These are phyloP conservation scores for Cyclura pinguis DNA, from an alignment of 2,797 vertebrate genomes.

Conservation along the genomic window DNA sequence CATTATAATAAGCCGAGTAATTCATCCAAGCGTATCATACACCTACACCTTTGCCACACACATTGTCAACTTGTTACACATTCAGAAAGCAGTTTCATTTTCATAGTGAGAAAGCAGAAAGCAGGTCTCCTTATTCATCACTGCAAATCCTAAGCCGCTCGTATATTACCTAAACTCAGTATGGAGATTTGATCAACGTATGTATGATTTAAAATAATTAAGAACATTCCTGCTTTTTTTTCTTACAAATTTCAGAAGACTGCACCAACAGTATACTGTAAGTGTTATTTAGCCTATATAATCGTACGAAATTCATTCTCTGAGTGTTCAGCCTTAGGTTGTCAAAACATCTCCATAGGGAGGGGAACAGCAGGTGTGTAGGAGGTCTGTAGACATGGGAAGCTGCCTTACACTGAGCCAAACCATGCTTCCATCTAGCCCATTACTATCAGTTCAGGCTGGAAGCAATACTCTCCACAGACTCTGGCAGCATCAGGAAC, in stretches of 20 bases:
- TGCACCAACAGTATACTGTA: too few species aligned
- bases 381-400: too few species aligned
- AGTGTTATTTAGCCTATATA: not conserved
- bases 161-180: not conserved
- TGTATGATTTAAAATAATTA: not conserved
- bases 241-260: not conserved
- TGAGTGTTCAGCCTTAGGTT: not conserved
- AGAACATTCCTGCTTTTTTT: not conserved
- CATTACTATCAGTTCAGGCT: too few species aligned
- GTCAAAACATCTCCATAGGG: too few species aligned
- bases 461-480: too few species aligned
- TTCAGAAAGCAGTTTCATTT: constrained; percentile 8
- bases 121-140: not conserved
- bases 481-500: too few species aligned
- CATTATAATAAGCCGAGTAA: constrained; percentile 6
- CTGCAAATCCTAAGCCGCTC: not conserved
- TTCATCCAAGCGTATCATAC: constrained; percentile 36
- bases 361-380: too few species aligned
- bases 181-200: not conserved
- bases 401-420: too few species aligned
- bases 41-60: constrained; percentile 43
- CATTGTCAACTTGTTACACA: not conserved
- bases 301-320: not conserved
- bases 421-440: too few species aligned
- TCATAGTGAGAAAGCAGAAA: constrained; percentile 17